A percentile compares a stretch with the other conserved stretches of the same genome.
Conservation (phyloP, 2,888 invertebrate genomes). For the Physocephala rufipes region DNA sequence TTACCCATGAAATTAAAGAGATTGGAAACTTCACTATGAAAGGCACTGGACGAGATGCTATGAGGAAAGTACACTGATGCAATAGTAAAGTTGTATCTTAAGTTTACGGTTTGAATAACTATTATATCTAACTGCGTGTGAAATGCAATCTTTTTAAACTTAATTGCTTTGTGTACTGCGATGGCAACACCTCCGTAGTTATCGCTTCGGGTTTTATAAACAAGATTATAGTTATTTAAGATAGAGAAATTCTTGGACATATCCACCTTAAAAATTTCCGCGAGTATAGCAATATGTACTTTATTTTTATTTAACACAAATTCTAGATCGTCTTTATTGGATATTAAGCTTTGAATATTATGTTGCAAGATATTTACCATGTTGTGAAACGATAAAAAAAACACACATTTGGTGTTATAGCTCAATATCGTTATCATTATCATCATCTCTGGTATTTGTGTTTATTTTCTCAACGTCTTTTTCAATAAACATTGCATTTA, state of each 20-base stretch:
- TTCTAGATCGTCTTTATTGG: not conserved
- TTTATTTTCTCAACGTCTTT: too few species aligned
- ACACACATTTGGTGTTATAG: too few species aligned
- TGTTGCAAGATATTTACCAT: not conserved
- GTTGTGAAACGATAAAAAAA: too few species aligned
- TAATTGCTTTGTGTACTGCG: not conserved
- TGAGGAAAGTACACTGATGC: not conserved
- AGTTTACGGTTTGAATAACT: not conserved
- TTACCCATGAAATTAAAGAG: not conserved
- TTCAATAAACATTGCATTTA: too few species aligned
- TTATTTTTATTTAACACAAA: not conserved
- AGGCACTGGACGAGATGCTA: not conserved
- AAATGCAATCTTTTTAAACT: not conserved
- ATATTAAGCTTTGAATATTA: not conserved
- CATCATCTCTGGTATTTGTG: too few species aligned
- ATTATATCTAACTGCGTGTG: not conserved
- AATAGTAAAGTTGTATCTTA: not conserved
- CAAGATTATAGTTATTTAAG: not conserved
- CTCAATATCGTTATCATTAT: too few species aligned
- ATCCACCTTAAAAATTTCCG: not conserved
- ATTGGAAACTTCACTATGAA: not conserved
- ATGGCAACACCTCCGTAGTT: not conserved
- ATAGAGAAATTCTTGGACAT: not conserved
- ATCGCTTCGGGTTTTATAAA: not conserved
- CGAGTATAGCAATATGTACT: not conserved